These are phyloP conservation scores for Hypomecis atomaria DNA, from an alignment of 2,888 invertebrate species.

Conservation along the genomic window DNA sequence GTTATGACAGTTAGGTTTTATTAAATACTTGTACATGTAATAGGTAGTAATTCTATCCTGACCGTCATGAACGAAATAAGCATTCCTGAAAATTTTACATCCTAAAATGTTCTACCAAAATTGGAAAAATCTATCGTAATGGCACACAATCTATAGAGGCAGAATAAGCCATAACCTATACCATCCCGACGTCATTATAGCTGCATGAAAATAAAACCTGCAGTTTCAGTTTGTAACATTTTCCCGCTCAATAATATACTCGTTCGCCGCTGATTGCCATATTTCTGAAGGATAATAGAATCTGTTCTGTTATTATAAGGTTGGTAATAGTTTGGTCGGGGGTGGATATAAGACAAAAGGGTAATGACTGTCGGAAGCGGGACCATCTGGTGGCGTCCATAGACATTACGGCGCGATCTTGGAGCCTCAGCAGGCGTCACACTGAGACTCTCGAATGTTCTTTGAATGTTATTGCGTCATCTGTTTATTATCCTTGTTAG, in stretches of 20 bases:
- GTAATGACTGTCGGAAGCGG: slow-evolving; percentile 70
- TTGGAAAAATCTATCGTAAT: too few species aligned
- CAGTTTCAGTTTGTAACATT: slow-evolving; percentile 71
- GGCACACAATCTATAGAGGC: not conserved
- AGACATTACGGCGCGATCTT: slow-evolving; percentile 73
- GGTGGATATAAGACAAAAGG: slow-evolving; percentile 69
- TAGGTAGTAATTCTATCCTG: too few species aligned
- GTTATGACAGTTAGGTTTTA: too few species aligned
- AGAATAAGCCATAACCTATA: slow-evolving; percentile 1
- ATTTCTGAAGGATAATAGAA: slow-evolving; percentile 44
- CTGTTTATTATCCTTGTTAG: slow-evolving; percentile 3
- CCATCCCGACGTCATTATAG: slow-evolving; percentile 22
- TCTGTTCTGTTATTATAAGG: slow-evolving; percentile 46
- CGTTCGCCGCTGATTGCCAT: slow-evolving; percentile 57
- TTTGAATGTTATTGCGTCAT: slow-evolving; percentile 28
- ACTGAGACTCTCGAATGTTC: slow-evolving; percentile 51
- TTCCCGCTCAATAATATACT: slow-evolving; percentile 70
- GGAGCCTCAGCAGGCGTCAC: slow-evolving; percentile 54
- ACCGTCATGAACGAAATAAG: too few species aligned
- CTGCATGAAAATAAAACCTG: slow-evolving; percentile 52
- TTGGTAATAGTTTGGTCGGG: slow-evolving; percentile 42
- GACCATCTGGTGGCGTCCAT: slow-evolving; percentile 76
- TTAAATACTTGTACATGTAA: too few species aligned
- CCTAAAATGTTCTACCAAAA: too few species aligned
- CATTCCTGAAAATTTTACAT: too few species aligned